Percentiles rank a stretch among this genome's conserved stretches.
These are phyloP conservation scores for Ceratitis capitata DNA, from an alignment of 1,140 invertebrate genomes.

Conservation along the genomic window DNA sequence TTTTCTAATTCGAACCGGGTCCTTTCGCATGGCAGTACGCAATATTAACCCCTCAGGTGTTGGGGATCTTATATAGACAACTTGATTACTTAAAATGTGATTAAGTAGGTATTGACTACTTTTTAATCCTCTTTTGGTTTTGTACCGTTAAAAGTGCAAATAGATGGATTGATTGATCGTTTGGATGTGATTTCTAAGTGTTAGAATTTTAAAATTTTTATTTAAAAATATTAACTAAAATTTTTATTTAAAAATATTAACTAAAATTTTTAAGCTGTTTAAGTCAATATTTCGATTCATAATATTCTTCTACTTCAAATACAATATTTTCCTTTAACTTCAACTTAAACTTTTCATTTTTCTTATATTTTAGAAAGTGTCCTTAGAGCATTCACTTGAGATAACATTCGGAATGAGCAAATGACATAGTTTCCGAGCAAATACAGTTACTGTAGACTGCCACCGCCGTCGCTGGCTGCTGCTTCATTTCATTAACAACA, in stretches of 20 bases:
- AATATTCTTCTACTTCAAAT: background rate
- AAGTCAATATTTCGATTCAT: background rate
- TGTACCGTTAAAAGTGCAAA: background rate
- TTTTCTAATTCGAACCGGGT: too few relatives aligned
- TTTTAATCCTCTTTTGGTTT: conserved; percentile 10
- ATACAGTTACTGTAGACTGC: background rate
- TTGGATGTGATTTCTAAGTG: background rate
- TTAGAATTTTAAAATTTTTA: background rate
- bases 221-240: background rate
- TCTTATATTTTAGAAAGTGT: background rate
- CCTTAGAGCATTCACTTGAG: background rate
- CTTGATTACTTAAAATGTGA: too few relatives aligned
- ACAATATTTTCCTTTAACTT: background rate
- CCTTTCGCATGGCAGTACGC: too few relatives aligned
- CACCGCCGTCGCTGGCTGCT: background rate
- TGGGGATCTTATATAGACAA: too few relatives aligned
- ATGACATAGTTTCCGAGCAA: background rate
- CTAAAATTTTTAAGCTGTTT: background rate
- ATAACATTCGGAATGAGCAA: background rate
- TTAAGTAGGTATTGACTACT: background rate
- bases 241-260: background rate
- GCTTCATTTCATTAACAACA: background rate
- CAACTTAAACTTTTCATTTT: conserved; percentile 28
- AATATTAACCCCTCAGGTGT: too few relatives aligned
- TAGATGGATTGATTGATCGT: background rate